Evolutionary conservation across 2,888 invertebrate genomes (phyloP).

Genomic region (Neoascia interrupta): DNA sequence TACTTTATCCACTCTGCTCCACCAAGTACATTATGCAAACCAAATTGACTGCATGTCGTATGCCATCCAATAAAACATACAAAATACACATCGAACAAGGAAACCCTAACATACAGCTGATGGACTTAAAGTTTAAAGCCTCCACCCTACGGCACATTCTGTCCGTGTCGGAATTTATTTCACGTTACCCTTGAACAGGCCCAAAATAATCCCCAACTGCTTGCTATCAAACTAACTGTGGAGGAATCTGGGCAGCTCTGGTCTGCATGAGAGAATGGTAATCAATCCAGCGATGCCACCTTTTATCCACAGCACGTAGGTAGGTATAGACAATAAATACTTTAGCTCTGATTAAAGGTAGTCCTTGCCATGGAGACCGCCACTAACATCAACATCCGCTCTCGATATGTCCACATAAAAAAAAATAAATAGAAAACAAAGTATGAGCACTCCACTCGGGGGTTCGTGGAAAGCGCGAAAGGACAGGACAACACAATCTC

Average conservation of each 20-base stretch:
- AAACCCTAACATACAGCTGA: slow-evolving; percentile 15
- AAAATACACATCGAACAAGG: slow-evolving; percentile 3
- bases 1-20: not conserved
- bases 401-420: slow-evolving; percentile 3
- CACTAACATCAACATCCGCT: slow-evolving; percentile 12
- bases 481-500: slow-evolving; percentile 67
- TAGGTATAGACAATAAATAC: slow-evolving; percentile 64
- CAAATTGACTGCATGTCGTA: slow-evolving; percentile 35
- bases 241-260: not conserved
- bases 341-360: slow-evolving; percentile 68
- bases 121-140: slow-evolving; percentile 50
- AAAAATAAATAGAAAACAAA: slow-evolving; percentile 16
- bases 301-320: slow-evolving; percentile 62
- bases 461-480: slow-evolving; percentile 55
- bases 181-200: slow-evolving; percentile 42
- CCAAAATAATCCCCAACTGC: slow-evolving; percentile 47
- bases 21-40: slow-evolving; percentile 28
- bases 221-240: not conserved
- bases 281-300: slow-evolving; percentile 63
- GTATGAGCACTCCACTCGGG: slow-evolving; percentile 1
- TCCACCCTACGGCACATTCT: slow-evolving; percentile 34
- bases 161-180: slow-evolving; percentile 57
- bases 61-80: slow-evolving; percentile 21
- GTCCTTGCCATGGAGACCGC: slow-evolving; percentile 11
- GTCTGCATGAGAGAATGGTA: slow-evolving; percentile 54